phyloP scores from a whole-genome alignment of 2,797 vertebrate species.

The Malacoctenus gilli region DNA sequence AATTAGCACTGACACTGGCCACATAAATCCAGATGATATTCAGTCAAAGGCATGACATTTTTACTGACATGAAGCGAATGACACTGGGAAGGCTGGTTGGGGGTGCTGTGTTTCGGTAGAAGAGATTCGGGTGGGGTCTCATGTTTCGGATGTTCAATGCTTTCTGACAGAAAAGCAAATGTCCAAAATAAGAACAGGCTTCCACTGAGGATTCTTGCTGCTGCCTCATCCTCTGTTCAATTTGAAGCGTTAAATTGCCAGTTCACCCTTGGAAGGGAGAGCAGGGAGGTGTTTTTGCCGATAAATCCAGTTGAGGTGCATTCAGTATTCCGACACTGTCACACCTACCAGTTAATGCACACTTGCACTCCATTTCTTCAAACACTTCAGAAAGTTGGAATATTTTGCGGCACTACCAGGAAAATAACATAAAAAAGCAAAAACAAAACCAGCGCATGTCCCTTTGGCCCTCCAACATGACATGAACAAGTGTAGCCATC shows the following conservation, averaged over 20 bases:
- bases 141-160: neutral
- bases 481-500: neutral
- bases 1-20: neutral
- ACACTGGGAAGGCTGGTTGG: neutral
- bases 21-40: neutral
- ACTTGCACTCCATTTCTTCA: too few species aligned
- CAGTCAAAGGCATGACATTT: neutral
- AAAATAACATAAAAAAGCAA: too few species aligned
- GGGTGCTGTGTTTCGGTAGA: neutral
- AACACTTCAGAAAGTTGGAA: too few species aligned
- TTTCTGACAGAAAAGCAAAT: slow-evolving; percentile 5
- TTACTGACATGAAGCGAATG: neutral
- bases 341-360: too few species aligned
- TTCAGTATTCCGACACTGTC: too few species aligned
- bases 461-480: neutral
- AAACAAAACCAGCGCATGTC: too few species aligned
- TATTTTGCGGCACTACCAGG: too few species aligned
- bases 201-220: neutral
- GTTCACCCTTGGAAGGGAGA: neutral
- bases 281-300: too few species aligned
- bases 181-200: neutral
- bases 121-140: neutral
- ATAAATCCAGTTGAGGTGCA: too few species aligned
- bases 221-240: neutral
- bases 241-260: slow-evolving; percentile 5